A percentile compares a stretch with the other conserved stretches of the same genome.
Evolutionary conservation across 2,888 invertebrate species (phyloP).

Genomic region (Apeira syringaria): DNA sequence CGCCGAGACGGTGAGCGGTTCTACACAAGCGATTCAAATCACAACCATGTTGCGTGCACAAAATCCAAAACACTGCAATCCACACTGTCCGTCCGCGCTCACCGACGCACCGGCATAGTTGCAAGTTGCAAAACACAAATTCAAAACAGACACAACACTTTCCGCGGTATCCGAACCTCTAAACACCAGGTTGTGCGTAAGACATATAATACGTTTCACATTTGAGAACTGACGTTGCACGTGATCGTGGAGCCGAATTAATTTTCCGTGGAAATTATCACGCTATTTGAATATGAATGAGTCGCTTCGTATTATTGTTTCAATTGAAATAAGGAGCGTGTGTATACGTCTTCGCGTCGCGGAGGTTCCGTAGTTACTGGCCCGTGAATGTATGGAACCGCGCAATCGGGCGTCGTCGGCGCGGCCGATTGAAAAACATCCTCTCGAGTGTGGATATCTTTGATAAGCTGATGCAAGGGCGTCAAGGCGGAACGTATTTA

Average conservation of each 20-base stretch:
- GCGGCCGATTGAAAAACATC: slow-evolving; percentile 29
- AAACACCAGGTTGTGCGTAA: slow-evolving; percentile 22
- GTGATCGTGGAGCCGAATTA: slow-evolving; percentile 21
- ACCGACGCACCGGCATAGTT: slow-evolving; percentile 15
- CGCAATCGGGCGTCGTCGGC: slow-evolving; percentile 17
- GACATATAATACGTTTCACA: slow-evolving; percentile 24
- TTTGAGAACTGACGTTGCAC: slow-evolving; percentile 31
- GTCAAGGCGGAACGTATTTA: slow-evolving; percentile 6
- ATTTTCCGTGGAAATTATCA: slow-evolving; percentile 23
- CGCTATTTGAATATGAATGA: slow-evolving; percentile 30
- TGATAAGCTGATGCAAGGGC: slow-evolving; percentile 29
- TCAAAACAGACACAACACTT: slow-evolving; percentile 8
- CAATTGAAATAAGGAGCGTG: slow-evolving; percentile 9
- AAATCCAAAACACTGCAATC: slow-evolving; percentile 38
- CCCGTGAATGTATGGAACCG: slow-evolving; percentile 3
- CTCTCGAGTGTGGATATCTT: slow-evolving; percentile 29
- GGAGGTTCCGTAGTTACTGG: slow-evolving; percentile 22
- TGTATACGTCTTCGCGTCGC: slow-evolving; percentile 18
- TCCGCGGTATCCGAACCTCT: slow-evolving; percentile 25
- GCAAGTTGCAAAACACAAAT: slow-evolving; percentile 19
- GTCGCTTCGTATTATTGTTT: slow-evolving; percentile 15
- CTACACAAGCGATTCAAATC: slow-evolving; percentile 20
- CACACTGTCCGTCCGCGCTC: slow-evolving; percentile 25
- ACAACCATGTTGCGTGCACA: slow-evolving; percentile 28
- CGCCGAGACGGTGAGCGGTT: background rate